phyloP scores from a whole-genome alignment of 2,888 invertebrate genomes.

The Spisula solida region DNA sequence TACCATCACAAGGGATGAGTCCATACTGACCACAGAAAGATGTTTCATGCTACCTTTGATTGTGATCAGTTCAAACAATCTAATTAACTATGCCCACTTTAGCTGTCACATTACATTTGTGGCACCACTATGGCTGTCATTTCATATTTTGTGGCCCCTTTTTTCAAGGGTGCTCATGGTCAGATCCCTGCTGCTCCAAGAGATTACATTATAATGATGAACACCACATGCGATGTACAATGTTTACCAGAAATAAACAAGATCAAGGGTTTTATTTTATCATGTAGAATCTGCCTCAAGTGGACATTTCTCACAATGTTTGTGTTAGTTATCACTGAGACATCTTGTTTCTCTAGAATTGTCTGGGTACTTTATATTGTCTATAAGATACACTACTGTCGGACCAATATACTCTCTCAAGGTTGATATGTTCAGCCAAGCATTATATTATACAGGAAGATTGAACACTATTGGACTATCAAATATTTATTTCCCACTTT shows the following conservation, averaged over 20 bases:
- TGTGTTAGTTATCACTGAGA: neutral
- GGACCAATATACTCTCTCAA: neutral
- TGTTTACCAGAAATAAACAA: neutral
- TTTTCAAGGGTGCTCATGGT: neutral
- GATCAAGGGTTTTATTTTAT: neutral
- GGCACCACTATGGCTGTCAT: neutral
- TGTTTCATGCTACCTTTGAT: neutral
- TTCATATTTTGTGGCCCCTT: neutral
- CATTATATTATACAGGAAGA: neutral
- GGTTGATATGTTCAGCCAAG: neutral
- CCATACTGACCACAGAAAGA: neutral
- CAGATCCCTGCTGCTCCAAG: neutral
- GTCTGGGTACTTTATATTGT: constrained; percentile 2
- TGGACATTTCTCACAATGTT: neutral
- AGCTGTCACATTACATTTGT: too few relatives aligned
- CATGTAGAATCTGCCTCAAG: neutral
- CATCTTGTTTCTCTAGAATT: neutral
- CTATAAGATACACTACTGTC: neutral
- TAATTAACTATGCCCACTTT: neutral
- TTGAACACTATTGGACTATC: neutral
- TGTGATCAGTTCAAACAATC: neutral
- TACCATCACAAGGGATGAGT: too few relatives aligned
- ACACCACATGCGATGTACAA: neutral
- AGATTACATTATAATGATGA: neutral
- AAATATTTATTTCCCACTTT: constrained; percentile 7